These are phyloP conservation scores for Ips nitidus DNA, from an alignment of 1,140 invertebrate species.

Conservation along the genomic window DNA sequence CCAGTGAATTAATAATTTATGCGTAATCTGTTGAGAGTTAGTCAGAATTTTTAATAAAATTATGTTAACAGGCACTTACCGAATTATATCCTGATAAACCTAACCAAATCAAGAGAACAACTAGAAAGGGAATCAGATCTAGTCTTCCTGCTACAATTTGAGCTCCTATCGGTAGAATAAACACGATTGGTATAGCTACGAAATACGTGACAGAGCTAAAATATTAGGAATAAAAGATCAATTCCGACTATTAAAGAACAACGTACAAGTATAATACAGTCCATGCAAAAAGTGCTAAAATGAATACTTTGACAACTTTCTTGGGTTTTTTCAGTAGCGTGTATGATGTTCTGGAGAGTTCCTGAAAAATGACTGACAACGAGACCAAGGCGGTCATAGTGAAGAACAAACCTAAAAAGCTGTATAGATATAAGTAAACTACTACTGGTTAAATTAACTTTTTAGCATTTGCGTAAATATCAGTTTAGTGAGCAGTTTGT, in stretches of 20 bases:
- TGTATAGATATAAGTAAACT: background rate
- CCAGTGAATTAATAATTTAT: conserved; percentile 25
- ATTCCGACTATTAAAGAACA: background rate
- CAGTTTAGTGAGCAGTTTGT: background rate
- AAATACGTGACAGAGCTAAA: conserved; percentile 20
- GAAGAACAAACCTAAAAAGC: conserved; percentile 24
- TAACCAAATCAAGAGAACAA: conserved; percentile 13
- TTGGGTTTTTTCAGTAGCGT: background rate
- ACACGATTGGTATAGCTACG: conserved; percentile 14
- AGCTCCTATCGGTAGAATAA: conserved; percentile 9
- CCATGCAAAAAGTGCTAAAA: background rate
- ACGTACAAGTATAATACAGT: background rate
- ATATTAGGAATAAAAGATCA: background rate
- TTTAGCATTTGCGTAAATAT: background rate
- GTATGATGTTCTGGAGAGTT: conserved; percentile 10
- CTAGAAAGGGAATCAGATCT: conserved; percentile 1
- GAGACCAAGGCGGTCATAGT: conserved; percentile 21
- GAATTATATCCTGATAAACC: conserved; percentile 13
- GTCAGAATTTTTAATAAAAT: background rate
- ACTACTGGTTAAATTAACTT: background rate
- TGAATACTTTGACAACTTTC: background rate
- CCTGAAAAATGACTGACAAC: conserved; percentile 13
- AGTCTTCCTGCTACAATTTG: conserved; percentile 4
- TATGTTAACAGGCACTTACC: background rate
- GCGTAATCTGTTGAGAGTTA: conserved; percentile 4